Conservation (phyloP, 2,113 vertebrate genomes). For the Cynopterus brachyotis region DNA sequence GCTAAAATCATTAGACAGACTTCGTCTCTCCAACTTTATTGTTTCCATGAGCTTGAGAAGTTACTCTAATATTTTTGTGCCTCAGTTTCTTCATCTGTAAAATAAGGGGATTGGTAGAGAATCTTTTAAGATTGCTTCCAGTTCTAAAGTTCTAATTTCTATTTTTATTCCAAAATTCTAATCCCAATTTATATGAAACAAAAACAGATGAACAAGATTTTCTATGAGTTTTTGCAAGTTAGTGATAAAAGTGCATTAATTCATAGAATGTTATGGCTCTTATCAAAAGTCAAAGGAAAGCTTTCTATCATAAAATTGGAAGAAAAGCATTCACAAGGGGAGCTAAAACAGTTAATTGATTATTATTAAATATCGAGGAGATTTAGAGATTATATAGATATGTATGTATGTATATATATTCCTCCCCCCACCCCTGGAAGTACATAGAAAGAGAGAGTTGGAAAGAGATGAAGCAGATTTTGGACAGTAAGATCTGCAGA, state of each 20-base stretch:
- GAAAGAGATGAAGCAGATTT: background rate
- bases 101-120: background rate
- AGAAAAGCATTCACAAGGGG: background rate
- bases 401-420: background rate
- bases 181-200: background rate
- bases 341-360: constrained; percentile 54
- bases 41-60: background rate
- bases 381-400: constrained; percentile 35
- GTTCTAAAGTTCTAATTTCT: background rate
- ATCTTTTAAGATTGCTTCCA: background rate
- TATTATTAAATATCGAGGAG: constrained; percentile 52
- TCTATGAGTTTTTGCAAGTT: background rate
- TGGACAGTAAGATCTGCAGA: background rate
- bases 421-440: background rate
- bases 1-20: background rate
- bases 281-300: constrained; percentile 58
- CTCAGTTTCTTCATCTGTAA: background rate
- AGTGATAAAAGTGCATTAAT: background rate
- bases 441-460: background rate
- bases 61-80: background rate
- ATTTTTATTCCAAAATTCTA: background rate
- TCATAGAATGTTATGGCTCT: background rate
- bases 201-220: constrained; percentile 6
- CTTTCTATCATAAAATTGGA: constrained; percentile 30
- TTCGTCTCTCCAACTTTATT: background rate